These are phyloP conservation scores for Clitarchus hookeri DNA, from an alignment of 2,888 invertebrate genomes.

Conservation along the genomic window DNA sequence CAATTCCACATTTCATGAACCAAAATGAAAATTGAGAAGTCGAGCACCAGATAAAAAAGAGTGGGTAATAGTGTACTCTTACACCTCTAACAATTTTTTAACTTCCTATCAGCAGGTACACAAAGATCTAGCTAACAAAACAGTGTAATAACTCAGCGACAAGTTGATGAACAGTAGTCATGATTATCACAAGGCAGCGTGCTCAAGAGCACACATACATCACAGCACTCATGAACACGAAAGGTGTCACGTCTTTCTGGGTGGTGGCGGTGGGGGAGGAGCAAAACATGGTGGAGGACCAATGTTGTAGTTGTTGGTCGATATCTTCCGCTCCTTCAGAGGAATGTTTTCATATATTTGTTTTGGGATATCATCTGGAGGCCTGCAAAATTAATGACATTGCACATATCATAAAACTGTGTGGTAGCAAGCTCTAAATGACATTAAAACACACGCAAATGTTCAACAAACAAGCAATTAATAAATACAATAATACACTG, in stretches of 20 bases:
- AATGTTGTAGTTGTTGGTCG: constrained; percentile 39
- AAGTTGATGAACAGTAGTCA: background rate
- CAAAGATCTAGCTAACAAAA: background rate
- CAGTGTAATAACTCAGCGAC: background rate
- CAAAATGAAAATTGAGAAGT: background rate
- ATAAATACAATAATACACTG: too few species aligned
- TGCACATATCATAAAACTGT: too few species aligned
- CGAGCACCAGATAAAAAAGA: background rate
- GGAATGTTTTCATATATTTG: constrained; percentile 61
- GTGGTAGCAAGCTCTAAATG: too few species aligned
- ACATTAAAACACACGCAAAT: too few species aligned
- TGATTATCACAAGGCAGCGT: background rate
- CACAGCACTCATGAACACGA: background rate
- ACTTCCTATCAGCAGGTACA: background rate
- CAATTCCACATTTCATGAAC: background rate
- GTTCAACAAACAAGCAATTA: too few species aligned
- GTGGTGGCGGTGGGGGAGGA: constrained; percentile 45
- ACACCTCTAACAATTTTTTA: background rate
- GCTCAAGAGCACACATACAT: background rate
- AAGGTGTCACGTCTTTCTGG: constrained; percentile 42
- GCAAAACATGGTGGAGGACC: constrained; percentile 45
- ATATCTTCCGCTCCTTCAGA: constrained; percentile 51
- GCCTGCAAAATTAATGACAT: constrained; percentile 51
- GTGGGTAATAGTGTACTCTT: background rate
- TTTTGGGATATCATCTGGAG: constrained; percentile 59